Evolutionary conservation across 92 coral and sea anemone genomes (phyloP).

Genomic region (Meandrina meandrites): DNA sequence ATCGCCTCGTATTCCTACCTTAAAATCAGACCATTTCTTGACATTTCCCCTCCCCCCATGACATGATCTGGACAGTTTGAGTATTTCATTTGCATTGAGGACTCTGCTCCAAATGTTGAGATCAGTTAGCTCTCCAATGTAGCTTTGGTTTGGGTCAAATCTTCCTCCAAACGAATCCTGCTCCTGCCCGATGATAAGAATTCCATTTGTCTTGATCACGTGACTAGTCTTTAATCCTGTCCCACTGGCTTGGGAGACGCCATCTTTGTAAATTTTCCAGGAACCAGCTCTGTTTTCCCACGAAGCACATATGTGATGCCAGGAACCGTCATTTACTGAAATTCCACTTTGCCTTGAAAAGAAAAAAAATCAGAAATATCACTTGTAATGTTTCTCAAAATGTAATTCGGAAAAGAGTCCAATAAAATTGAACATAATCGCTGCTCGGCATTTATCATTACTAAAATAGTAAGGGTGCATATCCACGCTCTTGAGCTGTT

Average conservation of each 20-base stretch:
- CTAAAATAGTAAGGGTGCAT: too few relatives aligned
- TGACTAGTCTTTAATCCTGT: constrained; percentile 20
- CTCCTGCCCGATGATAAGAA: constrained; percentile 28
- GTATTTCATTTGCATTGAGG: constrained; percentile 1
- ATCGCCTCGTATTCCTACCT: constrained; percentile 15
- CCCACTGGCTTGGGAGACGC: constrained; percentile 19
- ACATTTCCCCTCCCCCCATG: constrained; percentile 20
- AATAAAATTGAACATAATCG: too few relatives aligned
- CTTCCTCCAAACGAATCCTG: constrained; percentile 31
- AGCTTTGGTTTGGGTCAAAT: background rate
- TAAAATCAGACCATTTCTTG: constrained; percentile 41
- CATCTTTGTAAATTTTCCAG: constrained; percentile 39
- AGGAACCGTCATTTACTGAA: constrained; percentile 31
- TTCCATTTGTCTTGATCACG: constrained; percentile 22
- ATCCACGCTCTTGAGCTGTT: too few relatives aligned
- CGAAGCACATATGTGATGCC: constrained; percentile 36
- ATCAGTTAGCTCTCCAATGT: constrained; percentile 27
- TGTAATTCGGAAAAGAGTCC: too few relatives aligned
- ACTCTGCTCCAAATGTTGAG: constrained; percentile 38
- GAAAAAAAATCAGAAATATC: too few relatives aligned
- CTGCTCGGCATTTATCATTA: too few relatives aligned
- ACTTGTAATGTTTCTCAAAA: too few relatives aligned
- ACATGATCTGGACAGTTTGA: constrained; percentile 14
- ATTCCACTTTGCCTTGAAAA: background rate
- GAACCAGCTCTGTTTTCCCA: constrained; percentile 43